Evolutionary conservation across 2,113 vertebrate species (phyloP).

Genomic region (Dunckerocampus dactyliophorus): DNA sequence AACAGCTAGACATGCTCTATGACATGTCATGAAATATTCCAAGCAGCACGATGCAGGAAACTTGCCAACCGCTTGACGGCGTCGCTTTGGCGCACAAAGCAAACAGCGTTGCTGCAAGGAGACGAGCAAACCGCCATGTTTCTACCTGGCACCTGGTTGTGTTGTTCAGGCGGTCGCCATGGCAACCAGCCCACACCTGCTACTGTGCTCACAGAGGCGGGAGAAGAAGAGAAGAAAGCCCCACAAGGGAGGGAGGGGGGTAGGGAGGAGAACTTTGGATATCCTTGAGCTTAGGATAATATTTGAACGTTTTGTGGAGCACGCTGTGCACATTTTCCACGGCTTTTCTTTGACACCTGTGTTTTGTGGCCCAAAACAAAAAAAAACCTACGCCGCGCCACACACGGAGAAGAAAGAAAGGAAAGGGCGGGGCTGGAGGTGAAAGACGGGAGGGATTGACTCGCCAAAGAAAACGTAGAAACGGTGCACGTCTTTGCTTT

Average conservation of each 20-base stretch:
- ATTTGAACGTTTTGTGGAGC: conserved; percentile 64
- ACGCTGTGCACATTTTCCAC: conserved; percentile 56
- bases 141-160: conserved; percentile 29
- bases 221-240: conserved; percentile 9
- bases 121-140: neutral
- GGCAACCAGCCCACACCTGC: conserved; percentile 68
- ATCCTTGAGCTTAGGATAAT: conserved; percentile 66
- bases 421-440: conserved; percentile 1
- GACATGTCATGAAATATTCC: too few species aligned
- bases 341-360: conserved; percentile 47
- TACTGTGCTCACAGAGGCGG: conserved; percentile 37
- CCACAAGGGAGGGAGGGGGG: too few species aligned
- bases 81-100: too few species aligned
- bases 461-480: conserved; percentile 45
- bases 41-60: too few species aligned
- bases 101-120: too few species aligned
- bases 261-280: conserved; percentile 57
- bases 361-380: conserved; percentile 42
- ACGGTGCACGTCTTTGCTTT: conserved; percentile 22
- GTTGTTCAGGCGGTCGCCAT: conserved; percentile 45
- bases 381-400: conserved; percentile 37
- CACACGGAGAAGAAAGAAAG: conserved; percentile 47
- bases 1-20: too few species aligned
- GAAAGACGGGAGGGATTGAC: conserved; percentile 5
- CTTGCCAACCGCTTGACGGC: too few species aligned